Evolutionary conservation across 1,140 invertebrate genomes (phyloP), one percentile per base, ranked within the genome.

Genomic region (Anastatus disparis): DNA sequence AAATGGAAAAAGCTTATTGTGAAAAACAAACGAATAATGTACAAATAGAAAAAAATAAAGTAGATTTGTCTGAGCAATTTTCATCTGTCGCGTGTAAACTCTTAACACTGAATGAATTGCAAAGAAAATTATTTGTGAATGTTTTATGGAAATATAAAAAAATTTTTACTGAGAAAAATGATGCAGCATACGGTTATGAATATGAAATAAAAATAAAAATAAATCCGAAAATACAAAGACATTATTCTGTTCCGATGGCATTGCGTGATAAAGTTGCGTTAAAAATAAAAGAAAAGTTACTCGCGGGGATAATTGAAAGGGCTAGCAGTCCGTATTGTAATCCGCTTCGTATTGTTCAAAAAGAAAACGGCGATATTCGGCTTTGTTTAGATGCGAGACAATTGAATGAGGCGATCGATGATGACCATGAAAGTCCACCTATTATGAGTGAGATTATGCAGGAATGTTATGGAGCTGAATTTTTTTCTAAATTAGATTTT

Each of bases 361-460:
- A 81, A 56, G 72, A 48, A 17, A 75, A 79, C 68, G 74, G 72
- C 0, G 62, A 74, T 0, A 71, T 83, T 4, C 68, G 80, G 38
- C 40, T 84, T 27, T 78, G 79, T 50, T 72, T 83, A 48, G 79
- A 84, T 73, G 81, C 78, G 2, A 13, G 71, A 46, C 62, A 38
- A 44, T 13, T 70, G 15, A 70, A 73, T 48, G 17, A 8, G 20
- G 46, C 29, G 12, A 68, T 70, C 0, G 56, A 67, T 26, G 20
- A 46, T 13, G 68, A 74, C 59, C 38, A 71, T 44, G 72, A 74
- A 55, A 38, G 46, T 2, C 72, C 72, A 1, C 68, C 72, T 0
- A 2, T 63, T 0, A 71, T 74, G 15, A 15, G 61, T 3, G 58
- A 74, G 13, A 13, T 74, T 3, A 27, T 74, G 46, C 61, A 61